phyloP scores from a whole-genome alignment of 1,140 invertebrate species.

The Amphibalanus amphitrite region DNA sequence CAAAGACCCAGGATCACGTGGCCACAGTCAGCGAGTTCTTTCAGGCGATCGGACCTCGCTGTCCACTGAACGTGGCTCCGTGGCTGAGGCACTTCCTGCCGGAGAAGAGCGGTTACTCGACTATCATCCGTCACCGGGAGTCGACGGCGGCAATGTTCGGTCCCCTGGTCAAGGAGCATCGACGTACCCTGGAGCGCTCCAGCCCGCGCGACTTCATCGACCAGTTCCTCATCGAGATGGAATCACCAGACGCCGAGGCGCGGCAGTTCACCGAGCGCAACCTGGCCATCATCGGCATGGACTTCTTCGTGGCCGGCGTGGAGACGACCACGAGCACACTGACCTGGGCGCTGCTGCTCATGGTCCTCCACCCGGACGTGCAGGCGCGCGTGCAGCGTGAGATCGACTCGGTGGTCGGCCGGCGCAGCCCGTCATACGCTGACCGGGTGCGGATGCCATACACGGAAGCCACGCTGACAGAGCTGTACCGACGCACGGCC shows the following conservation, averaged over 20 bases:
- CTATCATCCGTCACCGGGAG: neutral
- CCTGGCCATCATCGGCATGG: slow-evolving; percentile 13
- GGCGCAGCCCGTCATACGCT: slow-evolving; percentile 4
- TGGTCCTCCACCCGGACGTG: slow-evolving; percentile 42
- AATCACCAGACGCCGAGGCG: slow-evolving; percentile 11
- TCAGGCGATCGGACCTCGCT: neutral
- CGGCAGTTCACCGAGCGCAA: slow-evolving; percentile 4
- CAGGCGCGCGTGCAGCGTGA: slow-evolving; percentile 46
- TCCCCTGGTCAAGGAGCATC: slow-evolving; percentile 21
- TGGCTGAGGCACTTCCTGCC: neutral
- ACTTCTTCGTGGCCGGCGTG: slow-evolving; percentile 18
- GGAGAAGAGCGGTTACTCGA: neutral
- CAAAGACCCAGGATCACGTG: neutral
- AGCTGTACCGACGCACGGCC: slow-evolving; percentile 3
- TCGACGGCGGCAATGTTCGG: neutral
- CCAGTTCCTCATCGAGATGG: slow-evolving; percentile 23
- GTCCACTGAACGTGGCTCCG: neutral
- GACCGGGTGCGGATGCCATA: slow-evolving; percentile 30
- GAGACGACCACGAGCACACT: slow-evolving; percentile 52
- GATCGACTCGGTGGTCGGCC: slow-evolving; percentile 35
- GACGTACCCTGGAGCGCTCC: slow-evolving; percentile 22
- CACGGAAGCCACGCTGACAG: slow-evolving; percentile 19
- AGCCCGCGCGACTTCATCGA: slow-evolving; percentile 29
- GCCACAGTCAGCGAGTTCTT: neutral
- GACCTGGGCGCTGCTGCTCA: slow-evolving; percentile 46